Evolutionary conservation across 2,888 invertebrate species (phyloP), one percentile per base, ranked within the genome.

Genomic region (Sceliomorpha sp.): DNA sequence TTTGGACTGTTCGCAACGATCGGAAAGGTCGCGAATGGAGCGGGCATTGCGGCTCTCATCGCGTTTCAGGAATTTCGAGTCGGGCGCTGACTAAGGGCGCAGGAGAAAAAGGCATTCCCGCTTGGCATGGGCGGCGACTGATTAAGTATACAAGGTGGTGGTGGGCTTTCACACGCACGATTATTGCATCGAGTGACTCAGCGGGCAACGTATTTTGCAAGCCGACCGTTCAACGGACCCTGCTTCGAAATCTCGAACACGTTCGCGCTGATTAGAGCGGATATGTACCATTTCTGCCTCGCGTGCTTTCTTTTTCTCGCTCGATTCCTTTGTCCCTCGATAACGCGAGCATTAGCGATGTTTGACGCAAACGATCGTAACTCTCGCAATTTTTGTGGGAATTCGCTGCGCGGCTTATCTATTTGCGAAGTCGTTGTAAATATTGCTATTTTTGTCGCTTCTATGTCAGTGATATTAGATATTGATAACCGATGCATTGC

Each of bases 111-210:
- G 20, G 20, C 20, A 20, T 20, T 20, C 20, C 20, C 20, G 5
- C 20, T 20, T 5, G 37, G 42, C 48, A 55, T 67, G 59, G 59
- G 67, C 59, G 53, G 55, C 48, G 10, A 51, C 36, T 13, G 67
- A 67, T 67, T 59, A 67, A 48, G 47, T 39, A 15, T 17, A 51
- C 51, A 53, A 66, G 55, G 66, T 66, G 51, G 66, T 66, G 51
- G 34, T 17, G 39, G 53, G 59, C 67, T 67, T 68, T 60, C 58
- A 51, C 47, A 40, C 48, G 29, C 45, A 27, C 26, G 51, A 67
- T 53, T 37, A 69, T 56, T 62, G 36, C 50, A 45, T 47, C 40
- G 29, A 24, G 42, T 55, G 50, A 60, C 24, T 60, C 48, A 67
- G 59, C 53, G 53, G 59, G 47, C 32, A 59, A 60, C 59, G 53